Conservation (phyloP, 2,797 vertebrate genomes). For the Margarornis squamiger region DNA sequence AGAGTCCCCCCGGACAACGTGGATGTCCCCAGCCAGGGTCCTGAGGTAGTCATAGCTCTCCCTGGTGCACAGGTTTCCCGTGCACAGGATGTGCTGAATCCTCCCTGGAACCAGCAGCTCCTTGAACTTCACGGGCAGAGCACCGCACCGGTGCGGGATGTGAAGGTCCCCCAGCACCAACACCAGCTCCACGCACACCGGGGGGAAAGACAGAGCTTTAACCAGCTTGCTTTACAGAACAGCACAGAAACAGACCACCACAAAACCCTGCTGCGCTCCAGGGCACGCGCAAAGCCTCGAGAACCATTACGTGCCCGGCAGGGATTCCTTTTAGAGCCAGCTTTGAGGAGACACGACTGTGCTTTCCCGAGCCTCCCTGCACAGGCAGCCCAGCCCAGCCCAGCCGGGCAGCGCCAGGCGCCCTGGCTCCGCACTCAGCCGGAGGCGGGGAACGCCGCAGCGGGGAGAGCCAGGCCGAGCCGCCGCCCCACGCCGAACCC, state of each 20-base stretch:
- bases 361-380: neutral
- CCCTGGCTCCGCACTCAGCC: too few species aligned
- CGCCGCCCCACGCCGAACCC: neutral
- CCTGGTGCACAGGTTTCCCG: conserved; percentile 92
- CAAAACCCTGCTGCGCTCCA: neutral
- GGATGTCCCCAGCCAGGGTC: conserved; percentile 89
- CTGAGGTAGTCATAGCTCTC: conserved; percentile 93
- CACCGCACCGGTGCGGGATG: conserved; percentile 91
- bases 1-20: conserved; percentile 89
- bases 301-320: rapidly evolving
- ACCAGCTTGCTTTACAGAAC: neutral
- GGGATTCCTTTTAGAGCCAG: neutral
- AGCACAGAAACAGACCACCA: neutral
- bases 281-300: rapidly evolving
- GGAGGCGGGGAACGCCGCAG: rapidly evolving
- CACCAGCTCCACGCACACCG: conserved; percentile 80
- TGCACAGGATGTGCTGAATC: conserved; percentile 93
- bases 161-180: conserved; percentile 92
- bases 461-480: too few species aligned
- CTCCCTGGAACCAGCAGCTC: conserved; percentile 92
- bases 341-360: neutral
- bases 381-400: neutral
- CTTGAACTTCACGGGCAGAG: conserved; percentile 89
- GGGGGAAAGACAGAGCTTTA: neutral
- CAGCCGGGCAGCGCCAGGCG: too few species aligned